Percentiles rank a stretch among this genome's conserved stretches.
Evolutionary conservation across 1,140 invertebrate genomes (phyloP).

Genomic region (Brachionus koreanus): DNA sequence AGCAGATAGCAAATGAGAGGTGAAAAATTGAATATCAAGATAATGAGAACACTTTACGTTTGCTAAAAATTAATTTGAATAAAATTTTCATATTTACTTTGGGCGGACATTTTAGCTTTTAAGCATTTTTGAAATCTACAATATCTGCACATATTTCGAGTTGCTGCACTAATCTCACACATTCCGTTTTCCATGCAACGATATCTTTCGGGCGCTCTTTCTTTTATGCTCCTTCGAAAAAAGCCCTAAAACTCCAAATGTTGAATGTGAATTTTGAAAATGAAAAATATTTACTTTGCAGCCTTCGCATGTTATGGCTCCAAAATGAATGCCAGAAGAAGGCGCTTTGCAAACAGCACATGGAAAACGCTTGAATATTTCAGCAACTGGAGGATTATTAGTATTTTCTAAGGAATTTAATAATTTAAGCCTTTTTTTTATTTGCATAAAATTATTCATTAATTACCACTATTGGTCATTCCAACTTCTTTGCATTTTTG

Average conservation of each 20-base stretch:
- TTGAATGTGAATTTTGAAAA: background rate
- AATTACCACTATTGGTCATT: slow-evolving; percentile 90
- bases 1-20: too few relatives aligned
- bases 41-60: background rate
- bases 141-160: slow-evolving; percentile 87
- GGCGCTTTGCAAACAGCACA: slow-evolving; percentile 79
- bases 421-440: background rate
- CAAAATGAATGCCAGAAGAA: slow-evolving; percentile 91
- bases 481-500: slow-evolving; percentile 97
- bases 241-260: slow-evolving; percentile 43
- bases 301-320: slow-evolving; percentile 91
- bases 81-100: slow-evolving; percentile 66
- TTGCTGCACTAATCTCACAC: slow-evolving; percentile 45
- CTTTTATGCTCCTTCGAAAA: slow-evolving; percentile 46
- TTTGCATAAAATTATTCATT: background rate
- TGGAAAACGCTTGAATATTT: slow-evolving; percentile 49
- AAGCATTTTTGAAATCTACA: slow-evolving; percentile 96
- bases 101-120: slow-evolving; percentile 93
- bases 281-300: slow-evolving; percentile 74
- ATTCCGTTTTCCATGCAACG: slow-evolving; percentile 43
- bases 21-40: too few relatives aligned
- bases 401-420: background rate
- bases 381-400: slow-evolving; percentile 39
- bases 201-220: slow-evolving; percentile 42
- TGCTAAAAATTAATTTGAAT: background rate